Evolutionary conservation across 1,140 invertebrate genomes (phyloP), one percentile per base, ranked within the genome.

Genomic region (Drosophila punjabiensis): DNA sequence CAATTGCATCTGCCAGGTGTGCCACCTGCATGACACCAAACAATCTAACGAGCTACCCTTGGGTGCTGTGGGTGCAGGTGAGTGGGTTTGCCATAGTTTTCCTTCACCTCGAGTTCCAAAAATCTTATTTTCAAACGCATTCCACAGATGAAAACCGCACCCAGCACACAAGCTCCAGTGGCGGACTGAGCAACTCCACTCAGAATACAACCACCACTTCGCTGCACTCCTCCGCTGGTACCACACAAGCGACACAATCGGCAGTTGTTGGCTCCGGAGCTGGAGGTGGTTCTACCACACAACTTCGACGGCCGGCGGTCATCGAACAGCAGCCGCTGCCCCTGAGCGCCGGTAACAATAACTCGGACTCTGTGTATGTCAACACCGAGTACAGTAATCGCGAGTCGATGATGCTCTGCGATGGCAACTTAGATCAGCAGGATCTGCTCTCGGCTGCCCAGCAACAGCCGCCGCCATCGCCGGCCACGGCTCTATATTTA

Each of bases 1-100:
- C 1, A 96, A 97, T 89, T 98, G 96, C 79, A 97, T 99, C 67
- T 99, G 98, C 93, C 96, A 97, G 94, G 97, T 98, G 43, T 99
- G 98, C 94, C 97, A 97, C 20, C 94, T 99, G 45, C 97, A 97
- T 93, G 95, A 93, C 50, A 92, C 92, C 60, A 93, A 93, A 56
- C 92, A 92, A 41, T 91, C 88, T 14, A 91, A 82, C 33, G 82
- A 88, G 37, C 59, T 91, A 67, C 87, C 91, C 9, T 32, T 89
- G 45, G 82, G 81, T 24, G 75, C 77, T 3, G 66, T 66, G n/a
- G 64, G 62, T 11, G 33, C 63, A 35, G 88, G 92, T 93, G 70
- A 82, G 80, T 65, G 13, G 9, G 24, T 24, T 24, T 24, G 24
- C 24, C 24, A 24, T 24, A 2, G 24, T 24, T 24, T 24, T 24